Evolutionary conservation across 2,113 vertebrate species (phyloP).

Genomic region (Apodemus sylvaticus): DNA sequence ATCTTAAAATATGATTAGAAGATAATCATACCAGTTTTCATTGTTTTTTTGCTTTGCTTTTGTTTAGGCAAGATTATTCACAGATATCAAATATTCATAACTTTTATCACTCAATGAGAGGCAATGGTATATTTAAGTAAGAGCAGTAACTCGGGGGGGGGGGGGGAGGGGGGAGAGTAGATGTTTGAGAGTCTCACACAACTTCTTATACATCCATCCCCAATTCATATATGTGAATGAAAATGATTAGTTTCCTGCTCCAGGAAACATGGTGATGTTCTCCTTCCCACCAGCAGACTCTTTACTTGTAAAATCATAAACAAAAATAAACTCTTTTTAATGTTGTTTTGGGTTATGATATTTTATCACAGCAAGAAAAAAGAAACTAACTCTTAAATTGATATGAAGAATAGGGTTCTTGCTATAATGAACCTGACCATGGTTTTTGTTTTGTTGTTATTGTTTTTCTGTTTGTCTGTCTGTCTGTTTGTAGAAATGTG

Average conservation of each 20-base stretch:
- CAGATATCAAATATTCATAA: neutral
- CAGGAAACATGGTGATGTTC: neutral
- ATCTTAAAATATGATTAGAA: neutral
- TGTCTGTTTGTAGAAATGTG: neutral
- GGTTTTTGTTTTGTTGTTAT: neutral
- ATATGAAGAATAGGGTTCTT: neutral
- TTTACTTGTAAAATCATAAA: neutral
- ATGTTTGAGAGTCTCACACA: neutral
- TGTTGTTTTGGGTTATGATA: neutral
- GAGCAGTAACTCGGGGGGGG: neutral
- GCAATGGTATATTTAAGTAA: neutral
- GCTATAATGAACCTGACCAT: neutral
- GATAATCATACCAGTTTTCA: neutral
- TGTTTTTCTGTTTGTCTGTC: neutral
- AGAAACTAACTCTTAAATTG: neutral
- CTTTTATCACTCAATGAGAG: neutral
- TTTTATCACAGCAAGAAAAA: neutral
- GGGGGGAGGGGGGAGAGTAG: too few species aligned
- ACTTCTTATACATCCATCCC: neutral
- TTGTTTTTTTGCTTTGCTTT: neutral
- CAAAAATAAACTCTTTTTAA: neutral
- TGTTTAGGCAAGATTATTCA: neutral
- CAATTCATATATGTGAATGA: neutral
- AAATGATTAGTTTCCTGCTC: neutral
- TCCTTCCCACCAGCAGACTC: neutral